These are phyloP conservation scores for Lasius platythorax DNA, from an alignment of 2,888 invertebrate genomes.

Conservation along the genomic window DNA sequence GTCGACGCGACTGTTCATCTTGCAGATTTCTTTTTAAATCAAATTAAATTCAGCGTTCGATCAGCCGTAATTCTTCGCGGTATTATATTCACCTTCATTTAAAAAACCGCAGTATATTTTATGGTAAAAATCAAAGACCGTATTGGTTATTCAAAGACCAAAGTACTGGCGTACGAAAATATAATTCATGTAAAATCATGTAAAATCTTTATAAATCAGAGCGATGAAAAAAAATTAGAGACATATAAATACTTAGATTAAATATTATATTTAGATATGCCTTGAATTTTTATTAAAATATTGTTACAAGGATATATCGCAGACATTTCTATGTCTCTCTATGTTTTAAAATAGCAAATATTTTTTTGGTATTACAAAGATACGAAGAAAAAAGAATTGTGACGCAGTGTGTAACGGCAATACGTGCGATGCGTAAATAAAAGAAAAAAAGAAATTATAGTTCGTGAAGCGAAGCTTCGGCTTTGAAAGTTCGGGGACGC, in stretches of 20 bases:
- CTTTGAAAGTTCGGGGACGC: constrained; percentile 52
- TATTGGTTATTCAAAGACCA: constrained; percentile 20
- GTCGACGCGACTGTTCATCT: not conserved
- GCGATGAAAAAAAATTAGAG: not conserved
- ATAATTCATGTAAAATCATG: not conserved
- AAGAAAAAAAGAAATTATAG: not conserved
- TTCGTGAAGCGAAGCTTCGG: constrained; percentile 30
- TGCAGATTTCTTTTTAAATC: constrained; percentile 7
- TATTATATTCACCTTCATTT: constrained; percentile 42
- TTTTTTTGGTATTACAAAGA: constrained; percentile 18
- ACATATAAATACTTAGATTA: not conserved
- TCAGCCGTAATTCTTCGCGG: constrained; percentile 1
- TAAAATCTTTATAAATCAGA: not conserved
- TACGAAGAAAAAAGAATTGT: not conserved
- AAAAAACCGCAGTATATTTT: constrained; percentile 42
- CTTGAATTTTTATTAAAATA: not conserved
- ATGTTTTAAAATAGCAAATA: not conserved
- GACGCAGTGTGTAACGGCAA: not conserved
- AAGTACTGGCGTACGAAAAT: not conserved
- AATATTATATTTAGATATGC: not conserved
- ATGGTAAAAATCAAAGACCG: constrained; percentile 16
- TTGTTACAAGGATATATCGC: not conserved
- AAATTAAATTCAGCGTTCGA: constrained; percentile 53
- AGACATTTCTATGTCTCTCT: not conserved
- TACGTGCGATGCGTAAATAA: not conserved